These are phyloP conservation scores for Schizothorax lantsangensis DNA, from an alignment of 2,797 vertebrate genomes.

Conservation along the genomic window DNA sequence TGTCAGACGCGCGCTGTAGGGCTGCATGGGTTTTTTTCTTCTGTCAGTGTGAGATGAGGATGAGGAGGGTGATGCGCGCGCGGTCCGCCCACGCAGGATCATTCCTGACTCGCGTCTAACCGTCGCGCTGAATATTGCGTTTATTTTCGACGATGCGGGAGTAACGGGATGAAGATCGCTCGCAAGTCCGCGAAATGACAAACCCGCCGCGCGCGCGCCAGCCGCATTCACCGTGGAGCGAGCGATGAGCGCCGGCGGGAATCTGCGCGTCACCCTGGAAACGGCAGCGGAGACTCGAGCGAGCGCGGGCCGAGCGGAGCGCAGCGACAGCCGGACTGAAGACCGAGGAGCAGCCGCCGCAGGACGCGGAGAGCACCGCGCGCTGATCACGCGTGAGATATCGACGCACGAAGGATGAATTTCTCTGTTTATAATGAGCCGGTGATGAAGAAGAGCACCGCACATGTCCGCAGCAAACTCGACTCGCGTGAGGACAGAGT, in stretches of 20 bases:
- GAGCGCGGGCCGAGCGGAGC: slow-evolving; percentile 42
- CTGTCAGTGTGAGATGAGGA: slow-evolving; percentile 40
- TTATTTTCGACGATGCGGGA: slow-evolving; percentile 17
- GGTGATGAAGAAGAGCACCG: background rate
- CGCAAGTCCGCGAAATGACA: background rate
- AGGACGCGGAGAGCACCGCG: slow-evolving; percentile 11
- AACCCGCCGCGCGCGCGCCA: slow-evolving; percentile 16
- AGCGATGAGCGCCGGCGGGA: slow-evolving; percentile 36
- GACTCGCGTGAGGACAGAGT: background rate
- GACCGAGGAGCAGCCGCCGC: background rate
- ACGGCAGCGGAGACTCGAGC: slow-evolving; percentile 46
- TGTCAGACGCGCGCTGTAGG: slow-evolving; percentile 1
- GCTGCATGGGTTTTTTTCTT: slow-evolving; percentile 9
- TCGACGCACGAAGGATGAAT: background rate
- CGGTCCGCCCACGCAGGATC: slow-evolving; percentile 52
- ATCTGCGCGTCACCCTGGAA: slow-evolving; percentile 44
- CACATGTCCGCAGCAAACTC: slow-evolving; percentile 14
- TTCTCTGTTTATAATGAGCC: background rate
- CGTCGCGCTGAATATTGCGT: slow-evolving; percentile 12
- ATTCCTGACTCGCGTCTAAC: slow-evolving; percentile 42
- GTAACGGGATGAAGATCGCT: slow-evolving; percentile 25
- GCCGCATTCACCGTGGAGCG: slow-evolving; percentile 30
- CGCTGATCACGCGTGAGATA: background rate
- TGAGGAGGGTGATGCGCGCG: slow-evolving; percentile 47
- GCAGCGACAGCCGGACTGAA: slow-evolving; percentile 21